phyloP scores from a whole-genome alignment of 2,797 vertebrate species.

The Oryzias dopingdopingensis region DNA sequence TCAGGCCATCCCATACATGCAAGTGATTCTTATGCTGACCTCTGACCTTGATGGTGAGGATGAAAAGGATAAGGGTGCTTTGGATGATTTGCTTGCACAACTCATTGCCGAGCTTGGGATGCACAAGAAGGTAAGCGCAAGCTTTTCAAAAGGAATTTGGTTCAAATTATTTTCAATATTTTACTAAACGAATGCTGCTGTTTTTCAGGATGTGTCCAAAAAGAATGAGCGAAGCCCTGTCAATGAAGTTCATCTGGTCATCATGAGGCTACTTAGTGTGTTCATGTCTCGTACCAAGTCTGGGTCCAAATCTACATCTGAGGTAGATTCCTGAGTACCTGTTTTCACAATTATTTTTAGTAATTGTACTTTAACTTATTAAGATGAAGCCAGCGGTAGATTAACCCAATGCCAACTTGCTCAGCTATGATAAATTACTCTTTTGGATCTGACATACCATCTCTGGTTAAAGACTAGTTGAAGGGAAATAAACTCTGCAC shows the following conservation, averaged over 20 bases:
- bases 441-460: background rate
- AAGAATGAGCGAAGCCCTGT: constrained; percentile 93
- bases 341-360: background rate
- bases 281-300: constrained; percentile 99
- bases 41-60: constrained; percentile 97
- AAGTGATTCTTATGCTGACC: constrained; percentile 97
- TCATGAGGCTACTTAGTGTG: constrained; percentile 96
- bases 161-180: background rate
- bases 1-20: constrained; percentile 98
- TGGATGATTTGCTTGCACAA: constrained; percentile 92
- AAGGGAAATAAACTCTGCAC: too few relatives aligned
- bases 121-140: constrained; percentile 88
- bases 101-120: constrained; percentile 94
- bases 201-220: constrained; percentile 89
- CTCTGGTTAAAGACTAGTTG: too few relatives aligned
- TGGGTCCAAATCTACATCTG: constrained; percentile 94
- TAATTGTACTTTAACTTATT: background rate
- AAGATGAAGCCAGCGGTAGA: too few relatives aligned
- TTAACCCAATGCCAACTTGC: too few relatives aligned
- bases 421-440: background rate
- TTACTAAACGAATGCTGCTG: constrained; percentile 6
- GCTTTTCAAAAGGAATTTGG: constrained; percentile 2
- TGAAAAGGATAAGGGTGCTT: constrained; percentile 96
- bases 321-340: constrained; percentile 74
- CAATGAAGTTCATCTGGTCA: constrained; percentile 96